These are phyloP conservation scores for Ophion slaviceki DNA, from an alignment of 2,888 invertebrate species.

Conservation along the genomic window DNA sequence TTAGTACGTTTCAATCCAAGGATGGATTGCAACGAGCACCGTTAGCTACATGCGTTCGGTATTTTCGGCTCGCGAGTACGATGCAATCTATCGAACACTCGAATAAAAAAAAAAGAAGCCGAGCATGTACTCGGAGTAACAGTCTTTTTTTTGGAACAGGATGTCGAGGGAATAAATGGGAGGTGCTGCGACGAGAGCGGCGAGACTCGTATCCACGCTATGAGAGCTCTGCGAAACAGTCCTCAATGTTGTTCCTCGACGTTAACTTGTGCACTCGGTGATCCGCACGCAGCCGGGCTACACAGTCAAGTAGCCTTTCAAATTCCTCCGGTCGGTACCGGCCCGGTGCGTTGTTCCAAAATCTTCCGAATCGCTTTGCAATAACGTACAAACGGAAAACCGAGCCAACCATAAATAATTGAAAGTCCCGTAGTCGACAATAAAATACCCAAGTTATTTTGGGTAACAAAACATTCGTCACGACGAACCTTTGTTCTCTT, in stretches of 20 bases:
- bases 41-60: background rate
- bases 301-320: conserved; percentile 23
- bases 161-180: conserved; percentile 47
- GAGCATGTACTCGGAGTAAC: background rate
- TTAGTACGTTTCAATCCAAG: background rate
- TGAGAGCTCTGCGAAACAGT: conserved; percentile 41
- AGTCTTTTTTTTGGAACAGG: conserved; percentile 4
- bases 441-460: background rate
- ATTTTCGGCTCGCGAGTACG: background rate
- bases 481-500: background rate
- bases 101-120: background rate
- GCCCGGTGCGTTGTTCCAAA: too few relatives aligned
- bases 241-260: conserved; percentile 56
- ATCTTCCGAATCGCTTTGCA: background rate
- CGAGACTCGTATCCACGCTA: conserved; percentile 31
- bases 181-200: conserved; percentile 51
- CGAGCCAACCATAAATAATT: too few relatives aligned
- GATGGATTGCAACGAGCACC: background rate
- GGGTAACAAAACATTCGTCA: background rate
- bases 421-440: background rate
- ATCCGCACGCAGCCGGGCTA: conserved; percentile 56
- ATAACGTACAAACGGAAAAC: too few relatives aligned
- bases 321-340: background rate
- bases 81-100: background rate
- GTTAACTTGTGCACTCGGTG: conserved; percentile 56